Conservation (phyloP, 2,113 vertebrate species). For the Thymallus thymallus region DNA sequence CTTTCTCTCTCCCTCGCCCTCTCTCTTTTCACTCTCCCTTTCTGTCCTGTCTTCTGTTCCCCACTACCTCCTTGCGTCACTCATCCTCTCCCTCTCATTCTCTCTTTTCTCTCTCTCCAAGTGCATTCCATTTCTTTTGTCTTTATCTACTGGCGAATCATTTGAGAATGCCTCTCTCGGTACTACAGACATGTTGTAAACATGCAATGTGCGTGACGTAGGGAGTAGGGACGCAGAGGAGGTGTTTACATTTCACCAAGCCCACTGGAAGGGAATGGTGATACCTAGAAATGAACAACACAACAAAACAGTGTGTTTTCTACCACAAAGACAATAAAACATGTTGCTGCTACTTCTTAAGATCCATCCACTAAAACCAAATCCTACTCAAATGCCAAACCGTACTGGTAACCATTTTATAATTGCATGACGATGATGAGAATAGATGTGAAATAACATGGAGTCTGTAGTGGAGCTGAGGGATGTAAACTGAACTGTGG, state of each 20-base stretch:
- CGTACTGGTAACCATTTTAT: not conserved
- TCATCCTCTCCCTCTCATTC: not conserved
- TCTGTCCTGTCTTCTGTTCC: slow-evolving; percentile 20
- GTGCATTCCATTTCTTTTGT: slow-evolving; percentile 61
- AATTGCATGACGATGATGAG: not conserved
- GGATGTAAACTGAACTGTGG: not conserved
- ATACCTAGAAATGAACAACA: slow-evolving; percentile 30
- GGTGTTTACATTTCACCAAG: slow-evolving; percentile 15
- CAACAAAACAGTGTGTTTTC: slow-evolving; percentile 25
- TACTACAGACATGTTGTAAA: slow-evolving; percentile 54
- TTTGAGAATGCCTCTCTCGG: slow-evolving; percentile 38
- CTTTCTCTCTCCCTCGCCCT: slow-evolving; percentile 48
- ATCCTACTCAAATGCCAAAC: not conserved
- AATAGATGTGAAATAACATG: not conserved
- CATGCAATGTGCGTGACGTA: slow-evolving; percentile 24
- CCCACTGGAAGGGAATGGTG: slow-evolving; percentile 23
- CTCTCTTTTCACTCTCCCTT: slow-evolving; percentile 38
- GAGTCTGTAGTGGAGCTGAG: not conserved
- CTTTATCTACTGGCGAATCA: slow-evolving; percentile 64
- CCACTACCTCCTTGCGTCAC: slow-evolving; percentile 17
- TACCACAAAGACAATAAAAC: not conserved
- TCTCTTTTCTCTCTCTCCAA: slow-evolving; percentile 20
- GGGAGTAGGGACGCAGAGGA: not conserved
- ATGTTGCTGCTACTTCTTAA: slow-evolving; percentile 40
- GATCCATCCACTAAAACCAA: not conserved